These are phyloP conservation scores for Brachyhypopomus occidentalis DNA, from an alignment of 2,113 vertebrate species.

Conservation along the genomic window DNA sequence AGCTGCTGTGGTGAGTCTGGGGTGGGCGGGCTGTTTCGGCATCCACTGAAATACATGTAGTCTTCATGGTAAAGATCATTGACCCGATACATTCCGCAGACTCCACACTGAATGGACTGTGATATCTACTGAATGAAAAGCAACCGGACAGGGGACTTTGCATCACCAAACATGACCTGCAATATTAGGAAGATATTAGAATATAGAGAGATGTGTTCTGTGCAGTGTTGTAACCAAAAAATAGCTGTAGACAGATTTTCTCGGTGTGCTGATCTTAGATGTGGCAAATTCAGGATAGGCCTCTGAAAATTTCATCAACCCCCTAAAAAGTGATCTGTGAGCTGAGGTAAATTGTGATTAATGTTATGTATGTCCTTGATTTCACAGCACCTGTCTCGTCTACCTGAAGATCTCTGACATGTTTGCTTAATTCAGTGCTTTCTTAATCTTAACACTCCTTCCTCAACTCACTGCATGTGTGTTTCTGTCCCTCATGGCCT, in stretches of 20 bases:
- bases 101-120: no score
- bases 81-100: no score
- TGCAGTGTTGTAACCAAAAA: neutral
- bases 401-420: neutral
- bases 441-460: constrained; percentile 3
- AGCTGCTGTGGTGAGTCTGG: no score
- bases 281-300: neutral
- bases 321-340: neutral
- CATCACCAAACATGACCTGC: no score
- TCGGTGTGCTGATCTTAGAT: neutral
- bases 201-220: neutral
- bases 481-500: neutral
- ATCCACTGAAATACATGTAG: no score
- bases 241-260: neutral
- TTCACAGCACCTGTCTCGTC: neutral
- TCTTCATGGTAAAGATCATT: no score
- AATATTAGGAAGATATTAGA: no score
- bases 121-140: no score
- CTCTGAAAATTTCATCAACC: neutral
- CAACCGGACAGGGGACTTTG: no score
- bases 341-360: neutral
- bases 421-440: neutral
- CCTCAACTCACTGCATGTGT: constrained; percentile 4
- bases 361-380: neutral
- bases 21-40: no score